Percentiles rank a stretch among this genome's conserved stretches.
These are phyloP conservation scores for Sebastes cheni DNA, from an alignment of 2,797 vertebrate species.

Conservation along the genomic window DNA sequence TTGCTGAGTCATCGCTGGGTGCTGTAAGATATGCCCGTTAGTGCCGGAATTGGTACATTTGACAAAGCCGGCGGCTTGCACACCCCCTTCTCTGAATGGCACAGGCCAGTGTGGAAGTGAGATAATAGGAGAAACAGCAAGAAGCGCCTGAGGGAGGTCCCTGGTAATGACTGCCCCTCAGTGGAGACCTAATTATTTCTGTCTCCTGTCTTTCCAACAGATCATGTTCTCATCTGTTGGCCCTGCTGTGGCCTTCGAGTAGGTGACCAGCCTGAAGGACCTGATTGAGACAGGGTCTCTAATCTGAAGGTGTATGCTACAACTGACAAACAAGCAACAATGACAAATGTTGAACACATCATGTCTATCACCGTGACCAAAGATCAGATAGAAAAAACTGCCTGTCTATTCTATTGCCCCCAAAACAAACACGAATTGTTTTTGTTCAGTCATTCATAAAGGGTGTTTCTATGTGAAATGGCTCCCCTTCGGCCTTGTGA, in stretches of 20 bases:
- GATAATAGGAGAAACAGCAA: slow-evolving; percentile 64
- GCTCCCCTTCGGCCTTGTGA: slow-evolving; percentile 23
- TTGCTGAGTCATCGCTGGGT: slow-evolving; percentile 59
- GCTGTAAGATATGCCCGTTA: slow-evolving; percentile 39
- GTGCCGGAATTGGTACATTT: slow-evolving; percentile 41
- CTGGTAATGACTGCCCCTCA: slow-evolving; percentile 49
- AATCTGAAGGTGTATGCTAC: slow-evolving; percentile 1
- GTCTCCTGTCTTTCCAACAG: slow-evolving; percentile 37
- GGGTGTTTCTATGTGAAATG: slow-evolving; percentile 10
- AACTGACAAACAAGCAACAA: slow-evolving; percentile 8
- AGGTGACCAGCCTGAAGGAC: slow-evolving; percentile 22
- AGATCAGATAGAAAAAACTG: not conserved
- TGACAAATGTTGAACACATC: slow-evolving; percentile 9
- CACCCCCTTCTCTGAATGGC: slow-evolving; percentile 33
- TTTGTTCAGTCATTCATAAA: slow-evolving; percentile 32
- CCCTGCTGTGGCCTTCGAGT: slow-evolving; percentile 11
- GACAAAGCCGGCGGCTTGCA: slow-evolving; percentile 41
- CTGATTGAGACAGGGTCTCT: slow-evolving; percentile 4
- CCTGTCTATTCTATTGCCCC: not conserved
- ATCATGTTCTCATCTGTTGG: slow-evolving; percentile 61
- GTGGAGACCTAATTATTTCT: slow-evolving; percentile 64
- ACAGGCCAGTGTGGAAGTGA: slow-evolving; percentile 35
- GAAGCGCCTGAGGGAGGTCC: slow-evolving; percentile 54
- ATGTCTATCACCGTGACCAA: not conserved
- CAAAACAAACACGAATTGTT: not conserved